Conservation (phyloP, 2,797 vertebrate species). For the Corythornis leucogaster region DNA sequence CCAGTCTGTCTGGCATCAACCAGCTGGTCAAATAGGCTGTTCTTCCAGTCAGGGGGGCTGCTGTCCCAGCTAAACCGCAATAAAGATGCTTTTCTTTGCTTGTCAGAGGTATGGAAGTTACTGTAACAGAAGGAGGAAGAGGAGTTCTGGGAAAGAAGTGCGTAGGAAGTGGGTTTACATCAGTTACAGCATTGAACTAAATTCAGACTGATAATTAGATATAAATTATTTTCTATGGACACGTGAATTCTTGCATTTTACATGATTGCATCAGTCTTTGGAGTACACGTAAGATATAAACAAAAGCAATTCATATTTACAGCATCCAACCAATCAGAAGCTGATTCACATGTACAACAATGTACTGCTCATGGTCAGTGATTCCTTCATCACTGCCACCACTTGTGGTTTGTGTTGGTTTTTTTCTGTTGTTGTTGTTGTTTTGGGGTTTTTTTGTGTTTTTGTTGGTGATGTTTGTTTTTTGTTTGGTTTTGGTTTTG, state of each 20-base stretch:
- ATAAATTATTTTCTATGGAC: not conserved
- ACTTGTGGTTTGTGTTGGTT: too few species aligned
- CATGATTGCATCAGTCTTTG: not conserved
- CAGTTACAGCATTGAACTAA: not conserved
- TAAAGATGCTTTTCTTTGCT: not conserved
- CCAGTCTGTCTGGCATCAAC: not conserved
- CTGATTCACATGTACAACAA: not conserved
- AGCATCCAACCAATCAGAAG: not conserved
- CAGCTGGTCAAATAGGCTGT: conserved; percentile 11
- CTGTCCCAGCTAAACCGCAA: not conserved
- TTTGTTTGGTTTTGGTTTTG: too few species aligned
- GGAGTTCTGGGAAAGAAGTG: not conserved
- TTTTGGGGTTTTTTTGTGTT: too few species aligned
- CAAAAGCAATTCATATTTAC: not conserved
- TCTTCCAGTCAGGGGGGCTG: not conserved
- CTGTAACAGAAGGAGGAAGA: not conserved
- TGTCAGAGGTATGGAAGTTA: not conserved
- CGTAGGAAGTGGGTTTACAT: not conserved
- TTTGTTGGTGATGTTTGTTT: too few species aligned
- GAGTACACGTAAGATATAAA: not conserved
- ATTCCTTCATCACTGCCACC: not conserved
- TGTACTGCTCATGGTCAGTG: not conserved
- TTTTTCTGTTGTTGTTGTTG: too few species aligned
- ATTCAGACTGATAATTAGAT: not conserved
- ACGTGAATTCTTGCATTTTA: not conserved